Conservation (phyloP, 2,113 vertebrate species). For the Chamaea fasciata region DNA sequence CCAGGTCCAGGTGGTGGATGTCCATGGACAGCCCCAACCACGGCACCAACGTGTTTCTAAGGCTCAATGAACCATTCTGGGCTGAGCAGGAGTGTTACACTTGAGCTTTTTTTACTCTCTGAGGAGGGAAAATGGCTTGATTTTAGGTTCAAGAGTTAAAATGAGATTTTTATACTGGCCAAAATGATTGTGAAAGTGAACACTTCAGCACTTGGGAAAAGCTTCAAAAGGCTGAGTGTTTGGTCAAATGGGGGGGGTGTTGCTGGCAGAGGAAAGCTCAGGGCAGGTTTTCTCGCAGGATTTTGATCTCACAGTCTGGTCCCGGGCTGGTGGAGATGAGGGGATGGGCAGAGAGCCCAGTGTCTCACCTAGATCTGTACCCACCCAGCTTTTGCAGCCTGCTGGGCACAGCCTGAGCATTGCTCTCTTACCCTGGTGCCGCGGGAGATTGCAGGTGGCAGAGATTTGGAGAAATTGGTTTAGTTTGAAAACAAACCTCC, state of each 20-base stretch:
- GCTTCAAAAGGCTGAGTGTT: background rate
- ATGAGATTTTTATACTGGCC: background rate
- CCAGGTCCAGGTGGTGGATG: background rate
- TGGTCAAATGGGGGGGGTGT: background rate
- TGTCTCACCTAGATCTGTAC: rapidly evolving
- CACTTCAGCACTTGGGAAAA: background rate
- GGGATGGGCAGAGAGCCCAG: background rate
- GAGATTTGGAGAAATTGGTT: background rate
- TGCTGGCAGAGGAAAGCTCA: background rate
- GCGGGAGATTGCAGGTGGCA: background rate
- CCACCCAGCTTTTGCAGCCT: background rate
- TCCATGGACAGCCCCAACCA: background rate
- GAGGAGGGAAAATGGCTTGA: background rate
- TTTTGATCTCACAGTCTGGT: background rate
- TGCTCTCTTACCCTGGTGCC: background rate
- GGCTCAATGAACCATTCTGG: background rate
- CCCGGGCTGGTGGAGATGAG: background rate
- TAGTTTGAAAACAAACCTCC: background rate
- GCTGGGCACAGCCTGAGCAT: background rate
- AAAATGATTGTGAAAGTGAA: background rate
- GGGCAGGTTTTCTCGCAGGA: background rate
- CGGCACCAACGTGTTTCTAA: background rate
- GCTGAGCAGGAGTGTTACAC: background rate
- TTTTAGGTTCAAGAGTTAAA: background rate
- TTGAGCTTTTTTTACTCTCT: background rate